Percentiles rank a stretch among this genome's conserved stretches.
Conservation (phyloP, 2,888 invertebrate genomes). For the Lepetodrilus schrolli region DNA sequence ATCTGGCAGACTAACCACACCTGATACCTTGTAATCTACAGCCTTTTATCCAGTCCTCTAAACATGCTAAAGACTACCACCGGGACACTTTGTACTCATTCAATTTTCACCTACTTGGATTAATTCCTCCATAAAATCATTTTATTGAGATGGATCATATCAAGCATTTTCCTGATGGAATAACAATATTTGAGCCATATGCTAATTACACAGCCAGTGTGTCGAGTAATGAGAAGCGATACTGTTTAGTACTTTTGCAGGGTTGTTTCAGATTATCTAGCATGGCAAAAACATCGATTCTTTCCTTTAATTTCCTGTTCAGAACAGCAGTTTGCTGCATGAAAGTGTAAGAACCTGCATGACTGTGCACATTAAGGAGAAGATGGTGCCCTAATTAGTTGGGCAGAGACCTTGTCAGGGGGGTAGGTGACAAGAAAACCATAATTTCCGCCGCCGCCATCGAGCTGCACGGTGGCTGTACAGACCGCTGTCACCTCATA, state of each 20-base stretch:
- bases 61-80: no score
- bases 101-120: no score
- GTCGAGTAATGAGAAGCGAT: not conserved
- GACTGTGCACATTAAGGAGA: slow-evolving; percentile 1
- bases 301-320: slow-evolving; percentile 14
- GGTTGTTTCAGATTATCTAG: not conserved
- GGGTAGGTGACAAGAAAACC: not conserved
- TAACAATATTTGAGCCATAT: no score
- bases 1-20: no score
- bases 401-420: slow-evolving; percentile 16
- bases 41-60: no score
- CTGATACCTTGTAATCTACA: no score
- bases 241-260: not conserved
- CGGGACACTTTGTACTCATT: no score
- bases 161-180: no score
- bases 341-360: not conserved
- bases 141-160: no score
- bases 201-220: no score
- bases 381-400: slow-evolving; percentile 7
- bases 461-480: not conserved
- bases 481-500: slow-evolving; percentile 8
- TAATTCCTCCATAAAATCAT: no score
- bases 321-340: not conserved
- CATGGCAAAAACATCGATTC: slow-evolving; percentile 10
- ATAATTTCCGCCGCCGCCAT: slow-evolving; percentile 9